Percentiles rank a stretch among this genome's conserved stretches.
Evolutionary conservation across 1,140 invertebrate genomes (phyloP).

Genomic region (Papilio dardanus): DNA sequence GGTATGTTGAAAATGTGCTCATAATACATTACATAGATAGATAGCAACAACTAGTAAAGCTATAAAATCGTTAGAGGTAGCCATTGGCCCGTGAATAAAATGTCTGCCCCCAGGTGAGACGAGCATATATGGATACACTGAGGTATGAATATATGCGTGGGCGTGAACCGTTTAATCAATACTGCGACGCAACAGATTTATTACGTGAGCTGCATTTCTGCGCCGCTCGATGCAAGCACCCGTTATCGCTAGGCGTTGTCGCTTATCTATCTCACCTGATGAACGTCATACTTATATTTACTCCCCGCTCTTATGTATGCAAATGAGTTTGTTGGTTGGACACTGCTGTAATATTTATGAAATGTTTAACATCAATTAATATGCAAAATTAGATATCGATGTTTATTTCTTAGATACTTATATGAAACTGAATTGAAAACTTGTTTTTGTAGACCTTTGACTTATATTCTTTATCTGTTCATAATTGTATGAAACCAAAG

Average conservation of each 20-base stretch:
- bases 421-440: too few species aligned
- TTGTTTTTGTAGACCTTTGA: too few species aligned
- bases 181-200: conserved; percentile 12
- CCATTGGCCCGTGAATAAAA: background rate
- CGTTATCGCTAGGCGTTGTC: background rate
- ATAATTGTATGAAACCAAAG: too few species aligned
- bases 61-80: background rate
- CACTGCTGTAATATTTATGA: background rate
- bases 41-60: background rate
- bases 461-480: too few species aligned
- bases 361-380: background rate
- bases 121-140: background rate
- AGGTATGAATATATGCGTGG: background rate
- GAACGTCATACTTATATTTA: background rate
- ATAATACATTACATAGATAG: background rate
- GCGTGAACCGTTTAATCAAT: background rate
- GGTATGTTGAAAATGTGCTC: conserved; percentile 80
- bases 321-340: background rate
- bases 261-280: background rate
- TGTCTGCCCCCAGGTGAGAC: conserved; percentile 10
- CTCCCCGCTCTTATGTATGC: background rate
- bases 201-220: background rate
- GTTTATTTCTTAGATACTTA: background rate
- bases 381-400: background rate
- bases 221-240: background rate